These are phyloP conservation scores for Mormyrus proboscirostris DNA, from an alignment of 2,797 vertebrate species.

Conservation along the genomic window DNA sequence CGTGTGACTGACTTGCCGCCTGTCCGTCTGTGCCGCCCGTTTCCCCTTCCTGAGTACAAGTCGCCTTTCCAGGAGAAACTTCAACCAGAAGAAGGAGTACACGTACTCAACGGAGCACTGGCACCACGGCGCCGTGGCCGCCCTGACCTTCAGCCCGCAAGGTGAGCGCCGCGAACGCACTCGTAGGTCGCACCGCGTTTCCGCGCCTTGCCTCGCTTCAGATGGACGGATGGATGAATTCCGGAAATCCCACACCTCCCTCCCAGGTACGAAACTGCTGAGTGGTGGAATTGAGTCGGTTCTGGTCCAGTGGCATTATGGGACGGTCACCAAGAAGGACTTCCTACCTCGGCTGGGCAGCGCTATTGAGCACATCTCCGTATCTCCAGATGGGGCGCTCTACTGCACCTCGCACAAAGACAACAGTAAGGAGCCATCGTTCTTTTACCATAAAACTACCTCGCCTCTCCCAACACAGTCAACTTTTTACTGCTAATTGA, in stretches of 20 bases:
- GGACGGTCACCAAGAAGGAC: conserved; percentile 64
- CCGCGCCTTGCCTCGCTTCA: neutral
- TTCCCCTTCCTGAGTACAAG: neutral
- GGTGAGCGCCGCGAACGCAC: conserved; percentile 75
- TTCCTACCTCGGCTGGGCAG: conserved; percentile 85
- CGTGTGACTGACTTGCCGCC: neutral
- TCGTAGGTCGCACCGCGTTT: neutral
- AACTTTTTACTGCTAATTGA: neutral
- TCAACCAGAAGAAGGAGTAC: conserved; percentile 74
- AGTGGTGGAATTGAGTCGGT: conserved; percentile 88
- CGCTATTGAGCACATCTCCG: conserved; percentile 71
- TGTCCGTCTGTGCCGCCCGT: neutral
- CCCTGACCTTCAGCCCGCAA: conserved; percentile 81
- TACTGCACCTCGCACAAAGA: conserved; percentile 81
- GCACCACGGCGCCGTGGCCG: conserved; percentile 77
- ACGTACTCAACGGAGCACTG: conserved; percentile 80
- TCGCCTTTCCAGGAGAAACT: conserved; percentile 75
- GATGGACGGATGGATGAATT: neutral
- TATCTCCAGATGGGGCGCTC: conserved; percentile 74
- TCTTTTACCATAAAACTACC: neutral
- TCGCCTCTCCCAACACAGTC: neutral
- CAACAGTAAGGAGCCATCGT: conserved; percentile 75
- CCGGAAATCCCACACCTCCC: neutral
- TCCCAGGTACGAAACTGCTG: conserved; percentile 76
- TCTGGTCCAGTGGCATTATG: conserved; percentile 82